Percentiles rank a stretch among this genome's conserved stretches.
phyloP scores from a whole-genome alignment of 2,113 vertebrate genomes.

The Pithys albifrons region DNA sequence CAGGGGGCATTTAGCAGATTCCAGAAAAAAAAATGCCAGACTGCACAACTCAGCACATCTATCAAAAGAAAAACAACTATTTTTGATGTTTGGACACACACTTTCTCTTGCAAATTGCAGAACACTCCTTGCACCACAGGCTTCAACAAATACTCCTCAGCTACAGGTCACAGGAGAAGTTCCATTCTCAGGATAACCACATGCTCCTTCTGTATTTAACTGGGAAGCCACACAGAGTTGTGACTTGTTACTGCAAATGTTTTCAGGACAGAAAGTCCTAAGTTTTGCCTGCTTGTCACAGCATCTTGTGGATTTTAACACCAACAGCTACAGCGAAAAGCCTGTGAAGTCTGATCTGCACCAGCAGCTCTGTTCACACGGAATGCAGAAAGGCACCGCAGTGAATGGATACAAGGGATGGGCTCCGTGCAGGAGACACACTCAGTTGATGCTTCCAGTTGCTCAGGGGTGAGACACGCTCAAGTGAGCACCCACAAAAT shows the following conservation, averaged over 20 bases:
- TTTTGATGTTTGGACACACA: not conserved
- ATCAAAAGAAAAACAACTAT: not conserved
- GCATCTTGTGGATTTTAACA: constrained; percentile 32
- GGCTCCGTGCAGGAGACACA: not conserved
- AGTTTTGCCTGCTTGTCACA: constrained; percentile 14
- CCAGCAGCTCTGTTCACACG: not conserved
- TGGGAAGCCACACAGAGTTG: not conserved
- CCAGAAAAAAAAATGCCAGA: not conserved
- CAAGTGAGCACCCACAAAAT: not conserved
- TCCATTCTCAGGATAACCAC: not conserved
- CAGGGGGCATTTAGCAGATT: not conserved
- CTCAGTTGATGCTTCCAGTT: not conserved
- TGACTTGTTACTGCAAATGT: constrained; percentile 8
- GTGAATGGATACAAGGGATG: not conserved
- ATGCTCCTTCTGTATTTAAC: not conserved
- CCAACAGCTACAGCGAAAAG: not conserved
- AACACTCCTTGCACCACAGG: not conserved
- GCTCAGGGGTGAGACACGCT: not conserved
- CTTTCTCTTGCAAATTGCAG: not conserved
- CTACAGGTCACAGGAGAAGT: not conserved
- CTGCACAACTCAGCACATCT: not conserved
- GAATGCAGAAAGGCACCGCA: not conserved
- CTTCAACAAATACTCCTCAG: not conserved
- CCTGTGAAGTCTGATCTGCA: not conserved
- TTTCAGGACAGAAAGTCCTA: constrained; percentile 38